phyloP scores from a whole-genome alignment of 1,140 invertebrate species.

The Coptotermes formosanus region DNA sequence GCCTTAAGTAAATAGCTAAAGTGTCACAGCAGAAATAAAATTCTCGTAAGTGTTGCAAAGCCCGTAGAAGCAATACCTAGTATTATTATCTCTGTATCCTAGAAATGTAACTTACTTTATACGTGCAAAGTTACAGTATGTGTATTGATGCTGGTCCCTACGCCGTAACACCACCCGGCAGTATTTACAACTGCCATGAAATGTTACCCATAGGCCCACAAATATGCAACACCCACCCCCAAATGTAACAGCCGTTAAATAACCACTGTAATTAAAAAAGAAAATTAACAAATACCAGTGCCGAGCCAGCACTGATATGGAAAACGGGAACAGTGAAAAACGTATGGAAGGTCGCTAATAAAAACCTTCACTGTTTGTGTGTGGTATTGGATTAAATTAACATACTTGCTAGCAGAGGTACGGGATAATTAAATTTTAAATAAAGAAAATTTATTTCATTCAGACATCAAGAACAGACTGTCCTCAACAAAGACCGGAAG shows the following conservation, averaged over 20 bases:
- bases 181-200: too few relatives aligned
- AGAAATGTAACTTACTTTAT: too few relatives aligned
- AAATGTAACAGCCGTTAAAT: neutral
- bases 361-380: neutral
- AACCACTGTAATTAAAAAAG: neutral
- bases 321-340: neutral
- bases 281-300: neutral
- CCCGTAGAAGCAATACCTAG: too few relatives aligned
- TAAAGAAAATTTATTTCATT: neutral
- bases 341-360: neutral
- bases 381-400: neutral
- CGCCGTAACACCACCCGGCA: too few relatives aligned
- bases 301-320: neutral
- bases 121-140: too few relatives aligned
- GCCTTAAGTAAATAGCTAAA: too few relatives aligned
- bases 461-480: too few relatives aligned
- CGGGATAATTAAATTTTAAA: neutral
- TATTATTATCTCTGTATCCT: too few relatives aligned
- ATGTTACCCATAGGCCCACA: neutral
- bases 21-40: too few relatives aligned
- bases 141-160: too few relatives aligned
- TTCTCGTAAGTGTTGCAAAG: too few relatives aligned
- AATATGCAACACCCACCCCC: neutral
- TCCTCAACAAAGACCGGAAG: too few relatives aligned
- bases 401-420: neutral